Evolutionary conservation across 2,888 invertebrate genomes (phyloP), one percentile per base, ranked within the genome.

Genomic region (Apodemia mormo): DNA sequence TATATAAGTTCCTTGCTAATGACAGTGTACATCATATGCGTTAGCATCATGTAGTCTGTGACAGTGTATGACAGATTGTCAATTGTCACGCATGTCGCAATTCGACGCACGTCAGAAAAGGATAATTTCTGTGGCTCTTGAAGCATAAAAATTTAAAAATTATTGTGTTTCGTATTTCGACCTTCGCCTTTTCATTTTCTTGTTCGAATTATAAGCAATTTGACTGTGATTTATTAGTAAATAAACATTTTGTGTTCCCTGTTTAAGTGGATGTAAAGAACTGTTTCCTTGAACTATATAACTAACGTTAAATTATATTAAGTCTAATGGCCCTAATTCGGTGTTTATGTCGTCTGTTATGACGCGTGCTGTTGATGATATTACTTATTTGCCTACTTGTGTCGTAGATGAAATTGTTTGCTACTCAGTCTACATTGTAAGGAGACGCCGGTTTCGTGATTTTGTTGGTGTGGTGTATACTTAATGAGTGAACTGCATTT

Each of bases 121-220:
- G 70, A 74, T 70, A 70, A 76, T 73, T 78, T 78, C 76, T 76
- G 71, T 76, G 70, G 70, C 73, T 61, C 33, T 75, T 73, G 73
- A 72, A 73, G 73, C 72, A 75, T 74, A 61, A 76, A 75, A 76
- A 77, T 73, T 75, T 54, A 69, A 73, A 73, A 77, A 78, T 77
- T 73, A 76, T 69, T 71, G 71, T 68, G 67, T 73, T 75, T 73
- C 72, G 72, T 74, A 70, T 72, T 70, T 61, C 61, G 33, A 33
- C 61, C 61, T 61, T 33, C 61, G 12, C 68, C 66, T 73, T 69
- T 72, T 67, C 58, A 65, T 56, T 68, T 71, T 61, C 69, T 67
- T 73, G 71, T 71, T 71, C 65, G 67, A 65, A 74, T 65, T 56
- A 30, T 69, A 71, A 70, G 71, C 73, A 70, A 71, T 70, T 70